phyloP scores from a whole-genome alignment of 2,113 vertebrate genomes.

The Chauna torquata region DNA sequence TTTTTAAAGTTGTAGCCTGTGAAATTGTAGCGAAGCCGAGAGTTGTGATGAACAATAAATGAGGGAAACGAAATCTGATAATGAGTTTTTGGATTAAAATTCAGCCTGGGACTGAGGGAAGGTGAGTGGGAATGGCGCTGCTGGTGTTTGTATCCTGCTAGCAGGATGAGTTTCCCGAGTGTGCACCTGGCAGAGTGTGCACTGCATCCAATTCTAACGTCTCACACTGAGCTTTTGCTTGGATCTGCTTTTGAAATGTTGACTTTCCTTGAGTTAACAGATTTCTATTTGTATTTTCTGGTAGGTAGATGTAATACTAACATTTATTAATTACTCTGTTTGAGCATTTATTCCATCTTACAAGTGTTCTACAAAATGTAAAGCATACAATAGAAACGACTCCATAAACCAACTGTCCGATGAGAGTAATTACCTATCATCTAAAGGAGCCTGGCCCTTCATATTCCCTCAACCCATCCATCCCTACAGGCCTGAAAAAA shows the following conservation, averaged over 20 bases:
- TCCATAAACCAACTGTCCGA: background rate
- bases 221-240: background rate
- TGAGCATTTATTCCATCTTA: background rate
- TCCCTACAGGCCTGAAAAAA: slow-evolving; percentile 36
- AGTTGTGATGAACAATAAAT: background rate
- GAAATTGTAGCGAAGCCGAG: background rate
- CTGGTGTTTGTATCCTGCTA: background rate
- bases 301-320: background rate
- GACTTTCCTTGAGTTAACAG: background rate
- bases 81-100: background rate
- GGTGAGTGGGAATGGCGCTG: background rate
- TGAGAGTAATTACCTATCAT: slow-evolving; percentile 3
- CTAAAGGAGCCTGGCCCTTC: background rate
- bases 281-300: background rate
- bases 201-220: background rate
- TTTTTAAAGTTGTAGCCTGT: background rate
- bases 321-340: background rate
- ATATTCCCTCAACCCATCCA: background rate
- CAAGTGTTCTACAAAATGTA: background rate
- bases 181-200: background rate
- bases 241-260: background rate
- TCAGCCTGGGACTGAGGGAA: background rate
- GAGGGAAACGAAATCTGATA: background rate
- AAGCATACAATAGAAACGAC: background rate
- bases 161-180: background rate